Conservation (phyloP, 1,140 invertebrate species). For the Nymphalis io region DNA sequence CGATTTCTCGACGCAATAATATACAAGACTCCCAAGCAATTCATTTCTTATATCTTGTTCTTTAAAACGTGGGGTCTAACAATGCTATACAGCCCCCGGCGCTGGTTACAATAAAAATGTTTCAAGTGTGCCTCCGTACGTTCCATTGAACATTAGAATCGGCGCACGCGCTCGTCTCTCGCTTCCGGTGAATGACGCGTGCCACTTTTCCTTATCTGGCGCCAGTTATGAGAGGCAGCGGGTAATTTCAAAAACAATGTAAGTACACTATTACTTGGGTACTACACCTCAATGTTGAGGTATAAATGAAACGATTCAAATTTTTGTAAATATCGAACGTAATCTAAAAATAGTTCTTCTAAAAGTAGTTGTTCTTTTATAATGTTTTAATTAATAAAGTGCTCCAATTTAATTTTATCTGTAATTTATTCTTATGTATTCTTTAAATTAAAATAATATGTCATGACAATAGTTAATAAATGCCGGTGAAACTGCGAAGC, state of each 20-base stretch:
- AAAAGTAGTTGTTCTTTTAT: too few relatives aligned
- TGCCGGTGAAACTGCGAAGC: too few relatives aligned
- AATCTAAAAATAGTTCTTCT: too few relatives aligned
- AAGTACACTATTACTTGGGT: too few relatives aligned
- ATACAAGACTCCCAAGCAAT: slow-evolving; percentile 16
- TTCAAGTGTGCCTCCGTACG: slow-evolving; percentile 79
- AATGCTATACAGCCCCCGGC: slow-evolving; percentile 52
- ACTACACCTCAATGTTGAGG: too few relatives aligned
- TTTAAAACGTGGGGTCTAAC: slow-evolving; percentile 42
- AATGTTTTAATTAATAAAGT: too few relatives aligned
- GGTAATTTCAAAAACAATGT: not conserved
- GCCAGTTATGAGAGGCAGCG: slow-evolving; percentile 39
- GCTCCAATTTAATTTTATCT: too few relatives aligned
- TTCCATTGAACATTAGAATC: slow-evolving; percentile 70
- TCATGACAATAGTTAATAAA: too few relatives aligned
- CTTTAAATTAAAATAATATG: too few relatives aligned
- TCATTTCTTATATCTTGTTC: slow-evolving; percentile 34
- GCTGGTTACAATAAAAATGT: slow-evolving; percentile 75
- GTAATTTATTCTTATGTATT: too few relatives aligned
- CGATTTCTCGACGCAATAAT: not conserved
- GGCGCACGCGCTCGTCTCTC: slow-evolving; percentile 64
- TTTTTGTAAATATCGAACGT: too few relatives aligned
- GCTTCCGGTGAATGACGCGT: slow-evolving; percentile 67
- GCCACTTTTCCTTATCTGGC: slow-evolving; percentile 42
- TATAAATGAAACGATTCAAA: too few relatives aligned